Base-by-base conservation (phyloP, 2,113 vertebrate genomes). In the Osmerus mordax region DNA sequence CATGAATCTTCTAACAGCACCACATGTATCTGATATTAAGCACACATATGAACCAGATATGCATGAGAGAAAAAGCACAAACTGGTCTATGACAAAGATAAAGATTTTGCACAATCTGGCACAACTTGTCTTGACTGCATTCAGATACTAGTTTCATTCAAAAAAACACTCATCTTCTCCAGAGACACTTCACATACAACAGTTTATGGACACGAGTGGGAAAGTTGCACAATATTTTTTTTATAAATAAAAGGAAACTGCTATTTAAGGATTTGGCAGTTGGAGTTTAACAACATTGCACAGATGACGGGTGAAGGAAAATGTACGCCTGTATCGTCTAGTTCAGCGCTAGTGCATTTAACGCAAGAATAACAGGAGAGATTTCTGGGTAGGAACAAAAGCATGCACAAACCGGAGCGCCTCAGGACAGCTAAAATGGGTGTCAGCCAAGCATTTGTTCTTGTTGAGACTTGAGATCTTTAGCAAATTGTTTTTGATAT, bases 211-310 rank as follows among this genome's bases (percentile, higher is more conserved):
- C 62, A 59, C 14, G 21, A 58, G n/a, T 54, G 29, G 41, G 18
- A 59, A 59, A 59, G 19, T 3, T 14, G 41, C 41, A 21, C 41
- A 47, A 65, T 16, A 13, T 32, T 41, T 18, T 15, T 62, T 64
- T 16, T 62, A 25, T 1, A 58, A 71, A 47, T 53, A 53, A 67
- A 67, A 13, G 41, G 18, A 47, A 41, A 69, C 15, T 32, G 23
- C 41, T 23, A 52, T 14, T 7, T 52, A 71, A 32, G 4, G 28
- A 64, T 84, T 86, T 87, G 77, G 84, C 83, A 79, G 67, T 65
- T n/a, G 59, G 25, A 65, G 23, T 52, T 63, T 1, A 82, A 81
- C 36, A 54, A 77, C 54, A 68, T 25, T 73, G 76, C 65, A 74
- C 25, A 55, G 32, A 56, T 65, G 9, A 73, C 47, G 51, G 29